Evolutionary conservation across 2,797 vertebrate species (phyloP).

Genomic region (Rhinichthys osculus): DNA sequence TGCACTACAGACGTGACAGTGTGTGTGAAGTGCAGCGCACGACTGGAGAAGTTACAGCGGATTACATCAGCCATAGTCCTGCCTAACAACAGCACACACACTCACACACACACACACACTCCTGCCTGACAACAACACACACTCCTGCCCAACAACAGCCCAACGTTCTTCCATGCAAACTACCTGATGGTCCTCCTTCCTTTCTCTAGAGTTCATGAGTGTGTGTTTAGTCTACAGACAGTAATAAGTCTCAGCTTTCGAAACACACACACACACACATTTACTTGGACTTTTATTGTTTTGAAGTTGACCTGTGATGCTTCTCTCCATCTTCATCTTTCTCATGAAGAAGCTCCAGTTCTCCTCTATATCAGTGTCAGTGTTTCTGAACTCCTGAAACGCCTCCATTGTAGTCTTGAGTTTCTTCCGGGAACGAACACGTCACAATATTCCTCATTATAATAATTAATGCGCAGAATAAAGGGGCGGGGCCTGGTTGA

Average conservation of each 20-base stretch:
- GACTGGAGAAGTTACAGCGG: constrained; percentile 71
- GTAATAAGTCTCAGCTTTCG: neutral
- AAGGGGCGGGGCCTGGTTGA: neutral
- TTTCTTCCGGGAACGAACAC: too few species aligned
- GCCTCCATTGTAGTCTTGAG: too few species aligned
- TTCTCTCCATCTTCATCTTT: too few species aligned
- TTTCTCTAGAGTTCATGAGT: neutral
- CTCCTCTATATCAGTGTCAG: neutral
- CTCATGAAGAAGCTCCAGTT: neutral
- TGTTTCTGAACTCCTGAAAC: neutral
- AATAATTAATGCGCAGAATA: neutral
- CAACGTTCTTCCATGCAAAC: neutral
- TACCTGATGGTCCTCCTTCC: constrained; percentile 13
- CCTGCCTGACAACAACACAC: constrained; percentile 10
- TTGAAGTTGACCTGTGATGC: too few species aligned
- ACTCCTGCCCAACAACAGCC: neutral
- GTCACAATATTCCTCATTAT: too few species aligned
- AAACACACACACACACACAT: neutral
- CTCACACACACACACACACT: constrained; percentile 35
- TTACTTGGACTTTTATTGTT: neutral
- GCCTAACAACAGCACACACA: constrained; percentile 37
- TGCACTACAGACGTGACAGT: constrained; percentile 66
- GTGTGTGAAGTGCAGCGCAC: constrained; percentile 59
- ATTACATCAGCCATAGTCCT: constrained; percentile 78
- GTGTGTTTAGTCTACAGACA: neutral